phyloP scores from a whole-genome alignment of 1,140 invertebrate genomes.

The Papilio dardanus region DNA sequence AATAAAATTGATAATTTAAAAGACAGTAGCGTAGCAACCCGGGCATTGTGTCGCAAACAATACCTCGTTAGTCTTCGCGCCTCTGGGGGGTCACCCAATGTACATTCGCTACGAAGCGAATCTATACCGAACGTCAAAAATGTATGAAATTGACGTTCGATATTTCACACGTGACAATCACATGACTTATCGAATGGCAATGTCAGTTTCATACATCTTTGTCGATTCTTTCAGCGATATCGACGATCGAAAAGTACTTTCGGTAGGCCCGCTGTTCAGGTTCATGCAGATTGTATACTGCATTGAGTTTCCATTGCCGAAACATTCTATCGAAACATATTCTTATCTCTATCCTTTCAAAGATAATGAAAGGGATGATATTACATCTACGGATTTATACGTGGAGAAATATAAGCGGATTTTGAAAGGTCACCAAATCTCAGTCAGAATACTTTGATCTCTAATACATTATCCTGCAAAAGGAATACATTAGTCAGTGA shows the following conservation, averaged over 20 bases:
- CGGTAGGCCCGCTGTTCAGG: no score
- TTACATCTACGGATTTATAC: no score
- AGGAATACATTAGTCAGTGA: neutral
- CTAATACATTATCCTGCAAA: neutral
- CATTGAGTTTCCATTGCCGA: neutral
- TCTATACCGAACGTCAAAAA: no score
- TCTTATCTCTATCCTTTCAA: no score
- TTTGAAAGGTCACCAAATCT: neutral
- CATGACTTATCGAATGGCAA: no score
- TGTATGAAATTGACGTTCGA: no score
- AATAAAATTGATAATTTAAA: constrained; percentile 22
- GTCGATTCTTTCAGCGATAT: no score
- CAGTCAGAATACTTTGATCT: neutral
- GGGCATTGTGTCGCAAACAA: constrained; percentile 16
- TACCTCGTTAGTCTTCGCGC: constrained; percentile 23
- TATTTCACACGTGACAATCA: no score
- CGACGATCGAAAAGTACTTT: no score
- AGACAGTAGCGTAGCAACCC: constrained; percentile 4
- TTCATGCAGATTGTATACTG: neutral
- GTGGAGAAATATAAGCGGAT: neutral
- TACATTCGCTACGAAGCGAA: no score
- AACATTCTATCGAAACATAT: neutral
- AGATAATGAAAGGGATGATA: neutral
- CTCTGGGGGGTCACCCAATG: no score
- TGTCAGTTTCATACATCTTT: no score